Base-by-base conservation (phyloP, 2,113 vertebrate species). In the Hymenochirus boettgeri region DNA sequence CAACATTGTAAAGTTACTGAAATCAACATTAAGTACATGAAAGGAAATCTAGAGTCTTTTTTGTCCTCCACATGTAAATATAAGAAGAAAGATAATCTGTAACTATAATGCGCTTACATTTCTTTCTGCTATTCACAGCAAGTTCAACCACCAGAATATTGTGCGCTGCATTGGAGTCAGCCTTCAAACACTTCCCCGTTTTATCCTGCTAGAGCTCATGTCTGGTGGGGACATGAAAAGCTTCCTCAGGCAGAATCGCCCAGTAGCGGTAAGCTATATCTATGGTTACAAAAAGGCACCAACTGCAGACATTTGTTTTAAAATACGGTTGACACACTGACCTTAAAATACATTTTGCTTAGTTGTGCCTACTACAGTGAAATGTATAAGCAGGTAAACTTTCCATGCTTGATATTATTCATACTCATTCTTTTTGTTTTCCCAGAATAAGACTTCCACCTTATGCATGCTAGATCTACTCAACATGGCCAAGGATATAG, bases 181-280 rank as follows among this genome's bases (percentile, higher is more conserved):
- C 71, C 85, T 97, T 0, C 86, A 86, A 81, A 90, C 85, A 0
- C 79, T 91, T 61, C 91, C 92, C 8, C 86, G 82, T 26, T 94
- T 98, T 76, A 95, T 98, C 72, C 85, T 96, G 70, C 86, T 94
- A 61, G 91, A 98, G 76, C 87, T 98, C 52, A 96, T 96, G 93
- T 91, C 91, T 19, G 92, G 92, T 61, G 93, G 92, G 71, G 93
- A 95, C 57, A 88, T 95, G 90, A 96, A 95, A 81, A 93, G 79
- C 77, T 98, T 97, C 73, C 85, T 96, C 63, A 89, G 92, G 64
- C 85, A 91, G 57, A 94, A 92, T 78, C 74, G 86, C 6, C 92
- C 91, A n/a, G 81, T 83, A 66, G 72, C 76, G 76, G 92, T 97
- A 61, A 76, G 91, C 63, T 27, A 57, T 5, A n/a, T n/a, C n/a